These are phyloP conservation scores for Gyrodactylus salaris DNA, from an alignment of 1,140 invertebrate genomes.

Conservation along the genomic window DNA sequence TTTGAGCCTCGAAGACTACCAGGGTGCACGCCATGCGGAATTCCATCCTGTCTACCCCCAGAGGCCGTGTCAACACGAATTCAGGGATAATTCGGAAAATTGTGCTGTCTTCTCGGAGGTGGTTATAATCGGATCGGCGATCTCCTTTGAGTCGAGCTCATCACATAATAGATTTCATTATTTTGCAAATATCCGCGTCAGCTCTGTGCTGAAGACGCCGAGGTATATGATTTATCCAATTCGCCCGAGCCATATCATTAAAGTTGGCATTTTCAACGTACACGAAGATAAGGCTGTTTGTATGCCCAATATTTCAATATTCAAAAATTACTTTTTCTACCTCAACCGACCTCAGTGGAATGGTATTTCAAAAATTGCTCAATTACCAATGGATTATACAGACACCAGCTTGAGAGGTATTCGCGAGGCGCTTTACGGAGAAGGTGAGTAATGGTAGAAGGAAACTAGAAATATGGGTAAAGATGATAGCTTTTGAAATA, in stretches of 20 bases:
- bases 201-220: not conserved
- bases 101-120: not conserved
- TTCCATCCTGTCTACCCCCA: not conserved
- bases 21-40: not conserved
- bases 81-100: not conserved
- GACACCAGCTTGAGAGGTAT: not conserved
- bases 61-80: not conserved
- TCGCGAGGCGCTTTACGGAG: not conserved
- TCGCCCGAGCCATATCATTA: not conserved
- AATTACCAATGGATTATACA: not conserved
- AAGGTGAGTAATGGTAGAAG: no score
- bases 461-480: no score
- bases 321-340: not conserved
- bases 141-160: not conserved
- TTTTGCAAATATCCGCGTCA: not conserved
- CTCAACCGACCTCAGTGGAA: not conserved
- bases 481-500: no score
- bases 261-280: not conserved
- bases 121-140: not conserved
- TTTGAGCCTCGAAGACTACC: not conserved
- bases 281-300: not conserved
- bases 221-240: not conserved
- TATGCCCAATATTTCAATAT: not conserved
- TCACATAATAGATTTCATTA: not conserved
- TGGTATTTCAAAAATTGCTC: not conserved